Conservation (phyloP, 2,113 vertebrate species). For the Helogale parvula region DNA sequence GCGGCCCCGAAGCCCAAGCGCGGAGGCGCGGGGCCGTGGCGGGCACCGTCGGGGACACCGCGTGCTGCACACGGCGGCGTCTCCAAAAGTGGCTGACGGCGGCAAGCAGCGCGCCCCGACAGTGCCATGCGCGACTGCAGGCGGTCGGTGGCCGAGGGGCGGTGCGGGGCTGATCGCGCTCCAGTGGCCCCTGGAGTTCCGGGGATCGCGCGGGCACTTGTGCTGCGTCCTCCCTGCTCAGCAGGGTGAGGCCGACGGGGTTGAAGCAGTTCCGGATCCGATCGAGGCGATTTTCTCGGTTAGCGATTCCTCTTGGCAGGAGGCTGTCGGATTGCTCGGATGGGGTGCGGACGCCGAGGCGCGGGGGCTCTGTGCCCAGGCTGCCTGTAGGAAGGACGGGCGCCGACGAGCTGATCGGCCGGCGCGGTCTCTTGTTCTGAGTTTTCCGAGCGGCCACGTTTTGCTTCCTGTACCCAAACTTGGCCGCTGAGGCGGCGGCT, state of each 20-base stretch:
- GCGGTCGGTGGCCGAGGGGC: neutral
- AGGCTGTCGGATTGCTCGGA: too few relatives aligned
- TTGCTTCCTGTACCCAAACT: neutral
- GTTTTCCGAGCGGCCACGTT: neutral
- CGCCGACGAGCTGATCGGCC: fast-evolving
- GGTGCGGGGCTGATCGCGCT: neutral
- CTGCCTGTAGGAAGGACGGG: fast-evolving
- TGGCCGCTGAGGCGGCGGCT: neutral
- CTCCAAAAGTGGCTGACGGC: neutral
- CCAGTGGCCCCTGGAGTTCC: neutral
- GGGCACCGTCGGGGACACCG: neutral
- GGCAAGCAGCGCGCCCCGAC: neutral
- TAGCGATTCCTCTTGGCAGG: fast-evolving
- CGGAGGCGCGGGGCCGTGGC: neutral
- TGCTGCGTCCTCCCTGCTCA: neutral
- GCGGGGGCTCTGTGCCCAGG: neutral
- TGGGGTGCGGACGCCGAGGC: fast-evolving
- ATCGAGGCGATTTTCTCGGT: neutral
- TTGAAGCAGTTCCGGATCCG: neutral
- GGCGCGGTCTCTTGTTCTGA: neutral
- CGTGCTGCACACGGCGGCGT: neutral
- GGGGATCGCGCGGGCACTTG: neutral
- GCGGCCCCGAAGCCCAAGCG: neutral
- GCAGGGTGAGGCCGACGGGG: neutral
- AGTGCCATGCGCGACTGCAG: neutral